Base-by-base conservation (phyloP, 2,113 vertebrate species). In the Ceuthmochares aereus region DNA sequence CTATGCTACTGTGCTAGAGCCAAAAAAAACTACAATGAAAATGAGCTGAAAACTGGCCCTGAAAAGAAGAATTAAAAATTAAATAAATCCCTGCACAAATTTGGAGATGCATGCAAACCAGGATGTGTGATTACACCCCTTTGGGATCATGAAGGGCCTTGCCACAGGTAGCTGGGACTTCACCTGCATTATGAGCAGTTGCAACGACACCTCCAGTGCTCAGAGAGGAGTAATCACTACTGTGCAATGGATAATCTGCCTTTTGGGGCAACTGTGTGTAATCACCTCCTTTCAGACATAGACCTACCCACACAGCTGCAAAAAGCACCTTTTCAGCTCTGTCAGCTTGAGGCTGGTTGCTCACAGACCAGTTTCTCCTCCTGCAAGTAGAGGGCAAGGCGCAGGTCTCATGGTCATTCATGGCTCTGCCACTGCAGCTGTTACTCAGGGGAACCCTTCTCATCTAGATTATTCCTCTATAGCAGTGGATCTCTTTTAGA, bases 131-230 rank as follows among this genome's bases (percentile, higher is more conserved):
- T 42, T 32, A 40, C 26, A 58, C 0, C 14, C 6, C 22, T 55
- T 13, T 72, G 64, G 37, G 49, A 52, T 3, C 23, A 11, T 36
- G 59, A 84, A 68, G 17, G 30, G 43, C 66, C 45, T 43, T 47
- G 37, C 32, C 86, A 49, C 64, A 27, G 2, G 4, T 20, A 81
- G 26, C 30, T 68, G 59, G 19, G 40, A 67, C 37, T 49, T 75
- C 43, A 60, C 27, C 79, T n/a, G 26, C 6, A 0, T 14, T 77
- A 45, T 0, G 0, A 16, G 15, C 36, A 23, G 6, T 8, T 30
- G 51, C 64, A 43, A 68, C 60, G 16, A 36, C 47, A 73, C 9
- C 67, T 78, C 25, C 18, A 54, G 42, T 0, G 2, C 21, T 5
- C 36, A 18, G 54, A 62, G 37, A 32, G 37, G 68, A 66, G 40